Evolutionary conservation across 2,113 vertebrate genomes (phyloP).

Genomic region (Dicentrarchus labrax): DNA sequence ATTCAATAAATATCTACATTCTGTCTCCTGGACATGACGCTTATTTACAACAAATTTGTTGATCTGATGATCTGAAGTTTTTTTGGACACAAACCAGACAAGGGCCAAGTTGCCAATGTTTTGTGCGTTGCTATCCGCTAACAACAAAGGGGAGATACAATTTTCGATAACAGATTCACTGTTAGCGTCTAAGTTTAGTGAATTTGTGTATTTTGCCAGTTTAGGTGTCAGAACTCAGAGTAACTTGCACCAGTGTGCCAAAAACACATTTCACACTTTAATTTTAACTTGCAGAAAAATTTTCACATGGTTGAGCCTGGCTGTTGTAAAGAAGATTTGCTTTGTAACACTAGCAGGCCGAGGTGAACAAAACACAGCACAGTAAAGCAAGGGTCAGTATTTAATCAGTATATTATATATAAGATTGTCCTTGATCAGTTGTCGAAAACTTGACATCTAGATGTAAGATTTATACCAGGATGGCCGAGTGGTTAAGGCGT

Average conservation of each 20-base stretch:
- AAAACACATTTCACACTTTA: neutral
- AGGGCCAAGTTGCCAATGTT: too few relatives aligned
- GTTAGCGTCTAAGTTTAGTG: neutral
- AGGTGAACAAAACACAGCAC: neutral
- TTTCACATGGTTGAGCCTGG: neutral
- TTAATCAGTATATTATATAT: too few relatives aligned
- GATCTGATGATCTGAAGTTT: neutral
- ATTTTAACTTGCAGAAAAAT: neutral
- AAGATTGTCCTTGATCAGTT: neutral
- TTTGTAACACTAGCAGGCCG: too few relatives aligned
- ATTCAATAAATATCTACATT: neutral
- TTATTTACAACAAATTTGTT: neutral
- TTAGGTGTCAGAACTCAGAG: neutral
- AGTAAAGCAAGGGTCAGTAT: neutral
- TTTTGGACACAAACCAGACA: neutral
- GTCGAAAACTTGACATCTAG: neutral
- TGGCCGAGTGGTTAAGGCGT: neutral
- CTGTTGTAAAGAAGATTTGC: neutral
- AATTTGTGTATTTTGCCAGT: neutral
- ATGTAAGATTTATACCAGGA: neutral
- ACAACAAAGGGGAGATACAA: too few relatives aligned
- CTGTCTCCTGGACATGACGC: neutral
- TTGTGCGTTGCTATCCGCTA: too few relatives aligned
- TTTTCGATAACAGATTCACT: too few relatives aligned
- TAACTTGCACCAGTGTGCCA: neutral